Evolutionary conservation across 2,113 vertebrate species (phyloP).

Genomic region (Calyptomena viridis): DNA sequence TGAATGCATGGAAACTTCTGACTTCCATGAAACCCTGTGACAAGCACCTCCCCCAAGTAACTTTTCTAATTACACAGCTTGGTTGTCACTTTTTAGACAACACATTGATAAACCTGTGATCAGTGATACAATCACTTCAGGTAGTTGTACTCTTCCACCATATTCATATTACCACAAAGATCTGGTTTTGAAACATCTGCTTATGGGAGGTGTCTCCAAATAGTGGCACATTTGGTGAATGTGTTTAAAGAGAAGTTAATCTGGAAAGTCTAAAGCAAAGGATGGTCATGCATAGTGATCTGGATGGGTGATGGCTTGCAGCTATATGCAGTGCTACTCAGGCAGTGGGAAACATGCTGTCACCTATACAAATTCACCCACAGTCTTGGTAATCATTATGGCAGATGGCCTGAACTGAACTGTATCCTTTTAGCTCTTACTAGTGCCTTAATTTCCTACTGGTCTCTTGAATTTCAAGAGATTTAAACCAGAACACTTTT

Average conservation of each 20-base stretch:
- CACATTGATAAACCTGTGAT: background rate
- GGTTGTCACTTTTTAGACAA: background rate
- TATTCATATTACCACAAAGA: background rate
- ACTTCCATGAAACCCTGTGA: background rate
- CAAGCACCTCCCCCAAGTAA: background rate
- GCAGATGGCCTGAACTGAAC: background rate
- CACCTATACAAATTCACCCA: background rate
- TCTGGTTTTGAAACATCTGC: background rate
- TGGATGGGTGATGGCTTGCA: background rate
- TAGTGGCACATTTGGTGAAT: background rate
- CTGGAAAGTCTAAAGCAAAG: background rate
- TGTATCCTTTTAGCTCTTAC: background rate
- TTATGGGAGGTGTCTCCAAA: background rate
- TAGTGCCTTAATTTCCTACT: background rate
- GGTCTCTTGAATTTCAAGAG: slow-evolving; percentile 42
- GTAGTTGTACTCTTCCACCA: background rate
- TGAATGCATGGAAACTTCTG: background rate
- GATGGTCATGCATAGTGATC: background rate
- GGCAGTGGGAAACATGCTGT: background rate
- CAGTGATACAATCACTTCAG: background rate
- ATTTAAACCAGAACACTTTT: slow-evolving; percentile 45
- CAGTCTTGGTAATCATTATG: background rate
- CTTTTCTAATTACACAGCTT: background rate
- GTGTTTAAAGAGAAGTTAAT: background rate
- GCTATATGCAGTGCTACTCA: background rate